These are phyloP conservation scores for Numenius phaeopus DNA, from an alignment of 2,797 vertebrate species.

Conservation along the genomic window DNA sequence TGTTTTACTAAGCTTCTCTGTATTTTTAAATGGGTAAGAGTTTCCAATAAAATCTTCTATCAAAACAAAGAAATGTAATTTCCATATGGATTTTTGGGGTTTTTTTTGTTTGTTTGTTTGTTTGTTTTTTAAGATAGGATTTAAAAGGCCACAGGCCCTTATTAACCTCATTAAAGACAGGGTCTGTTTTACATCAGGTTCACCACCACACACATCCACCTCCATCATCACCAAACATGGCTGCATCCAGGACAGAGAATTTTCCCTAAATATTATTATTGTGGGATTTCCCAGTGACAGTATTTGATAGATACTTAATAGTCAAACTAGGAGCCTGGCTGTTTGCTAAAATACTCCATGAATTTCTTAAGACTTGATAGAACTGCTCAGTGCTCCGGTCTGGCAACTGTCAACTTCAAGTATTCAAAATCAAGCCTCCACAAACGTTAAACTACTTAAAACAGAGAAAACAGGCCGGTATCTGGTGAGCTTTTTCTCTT, in stretches of 20 bases:
- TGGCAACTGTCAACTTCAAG: not conserved
- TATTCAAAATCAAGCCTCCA: not conserved
- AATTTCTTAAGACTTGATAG: not conserved
- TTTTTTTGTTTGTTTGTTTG: not conserved
- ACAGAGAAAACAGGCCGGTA: not conserved
- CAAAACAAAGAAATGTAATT: not conserved
- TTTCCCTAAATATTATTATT: not conserved
- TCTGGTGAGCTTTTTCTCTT: not conserved
- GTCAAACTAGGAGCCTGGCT: not conserved
- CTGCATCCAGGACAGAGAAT: not conserved
- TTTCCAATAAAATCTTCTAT: not conserved
- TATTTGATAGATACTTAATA: not conserved
- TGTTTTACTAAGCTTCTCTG: not conserved
- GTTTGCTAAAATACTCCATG: not conserved
- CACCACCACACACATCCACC: not conserved
- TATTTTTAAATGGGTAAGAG: not conserved
- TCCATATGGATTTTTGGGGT: not conserved
- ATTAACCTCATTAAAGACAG: not conserved
- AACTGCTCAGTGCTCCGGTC: not conserved
- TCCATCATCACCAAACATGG: not conserved
- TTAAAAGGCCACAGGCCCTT: not conserved
- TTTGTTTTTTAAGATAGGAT: not conserved
- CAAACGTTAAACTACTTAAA: not conserved
- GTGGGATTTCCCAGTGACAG: not conserved
- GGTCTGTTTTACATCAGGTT: not conserved